Percentiles rank a stretch among this genome's conserved stretches.
Evolutionary conservation across 2,888 invertebrate species (phyloP).

Genomic region (Orthosia gothica): DNA sequence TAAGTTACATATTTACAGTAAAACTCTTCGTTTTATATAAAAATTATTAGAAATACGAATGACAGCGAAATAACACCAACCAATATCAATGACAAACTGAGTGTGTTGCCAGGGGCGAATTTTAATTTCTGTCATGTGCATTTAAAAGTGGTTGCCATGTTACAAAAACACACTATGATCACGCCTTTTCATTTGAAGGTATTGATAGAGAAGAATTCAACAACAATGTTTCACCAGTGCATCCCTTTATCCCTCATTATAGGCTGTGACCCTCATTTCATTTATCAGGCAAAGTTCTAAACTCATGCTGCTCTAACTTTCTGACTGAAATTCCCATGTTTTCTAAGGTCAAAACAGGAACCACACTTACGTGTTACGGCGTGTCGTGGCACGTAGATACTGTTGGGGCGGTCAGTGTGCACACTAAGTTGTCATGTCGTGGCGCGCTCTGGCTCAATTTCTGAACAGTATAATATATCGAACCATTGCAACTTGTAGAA

Average conservation of each 20-base stretch:
- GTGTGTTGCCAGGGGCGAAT: conserved; percentile 28
- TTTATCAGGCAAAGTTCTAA: no score
- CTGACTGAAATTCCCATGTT: neutral
- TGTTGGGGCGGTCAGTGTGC: no score
- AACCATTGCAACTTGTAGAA: no score
- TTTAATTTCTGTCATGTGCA: conserved; percentile 19
- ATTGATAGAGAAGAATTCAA: neutral
- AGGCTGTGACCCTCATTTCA: neutral
- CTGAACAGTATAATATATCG: no score
- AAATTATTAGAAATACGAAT: conserved; percentile 40
- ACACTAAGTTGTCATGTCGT: no score
- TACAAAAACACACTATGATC: neutral
- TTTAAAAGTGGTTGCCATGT: neutral
- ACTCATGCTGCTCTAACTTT: neutral
- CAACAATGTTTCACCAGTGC: neutral
- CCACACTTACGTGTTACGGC: no score
- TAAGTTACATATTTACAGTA: conserved; percentile 26
- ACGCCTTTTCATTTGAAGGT: neutral
- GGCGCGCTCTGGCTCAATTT: no score
- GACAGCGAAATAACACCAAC: conserved; percentile 65
- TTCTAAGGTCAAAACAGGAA: no score
- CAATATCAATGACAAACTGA: conserved; percentile 46
- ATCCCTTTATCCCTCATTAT: neutral
- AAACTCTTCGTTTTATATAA: neutral
- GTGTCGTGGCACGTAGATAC: no score